Conservation (phyloP, 2,888 invertebrate species). For the Norana najaformis region DNA sequence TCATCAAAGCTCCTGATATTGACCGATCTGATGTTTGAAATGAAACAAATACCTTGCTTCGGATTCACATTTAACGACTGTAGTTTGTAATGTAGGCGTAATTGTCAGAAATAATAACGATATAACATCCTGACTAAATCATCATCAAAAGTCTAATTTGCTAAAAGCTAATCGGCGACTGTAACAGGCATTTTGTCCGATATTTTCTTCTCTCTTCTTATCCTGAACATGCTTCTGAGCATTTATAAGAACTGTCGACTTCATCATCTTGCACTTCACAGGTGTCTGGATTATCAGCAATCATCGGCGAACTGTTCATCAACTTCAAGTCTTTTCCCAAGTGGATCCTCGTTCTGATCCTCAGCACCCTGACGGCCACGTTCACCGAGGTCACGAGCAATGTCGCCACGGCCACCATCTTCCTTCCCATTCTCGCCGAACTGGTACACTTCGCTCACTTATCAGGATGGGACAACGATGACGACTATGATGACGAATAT, state of each 20-base stretch:
- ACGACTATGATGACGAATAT: background rate
- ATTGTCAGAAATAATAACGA: too few species aligned
- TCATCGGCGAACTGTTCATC: conserved; percentile 51
- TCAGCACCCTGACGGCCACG: conserved; percentile 54
- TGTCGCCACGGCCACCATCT: conserved; percentile 56
- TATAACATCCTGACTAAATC: too few species aligned
- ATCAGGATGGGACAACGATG: background rate
- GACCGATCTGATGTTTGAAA: background rate
- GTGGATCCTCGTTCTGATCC: conserved; percentile 52
- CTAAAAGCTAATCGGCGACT: too few species aligned
- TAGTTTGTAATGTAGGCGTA: background rate
- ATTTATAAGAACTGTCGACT: background rate
- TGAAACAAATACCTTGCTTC: background rate
- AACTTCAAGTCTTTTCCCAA: conserved; percentile 49
- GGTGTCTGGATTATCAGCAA: conserved; percentile 54
- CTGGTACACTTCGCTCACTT: conserved; percentile 41
- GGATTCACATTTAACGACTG: background rate
- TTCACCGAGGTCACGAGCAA: conserved; percentile 59
- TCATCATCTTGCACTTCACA: conserved; percentile 35
- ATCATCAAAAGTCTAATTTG: too few species aligned
- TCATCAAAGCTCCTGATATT: background rate
- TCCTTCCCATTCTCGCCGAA: conserved; percentile 57
- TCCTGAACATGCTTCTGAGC: background rate
- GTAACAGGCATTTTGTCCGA: too few species aligned
- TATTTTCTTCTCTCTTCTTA: too few species aligned